Evolutionary conservation across 1,140 invertebrate genomes (phyloP).

Genomic region (Sycophila sp.): DNA sequence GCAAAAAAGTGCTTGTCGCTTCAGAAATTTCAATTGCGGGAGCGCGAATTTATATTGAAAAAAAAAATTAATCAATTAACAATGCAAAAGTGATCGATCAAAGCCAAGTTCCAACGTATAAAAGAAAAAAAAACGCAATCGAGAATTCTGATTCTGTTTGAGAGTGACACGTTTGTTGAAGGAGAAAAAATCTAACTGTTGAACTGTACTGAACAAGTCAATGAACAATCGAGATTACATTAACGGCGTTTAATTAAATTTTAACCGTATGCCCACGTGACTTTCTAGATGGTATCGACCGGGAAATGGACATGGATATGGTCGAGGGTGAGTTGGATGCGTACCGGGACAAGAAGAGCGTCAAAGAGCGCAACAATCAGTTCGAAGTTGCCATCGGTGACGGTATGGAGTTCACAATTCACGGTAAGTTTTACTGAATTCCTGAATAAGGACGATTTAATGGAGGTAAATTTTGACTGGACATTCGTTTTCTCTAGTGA

Average conservation of each 20-base stretch:
- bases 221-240: not conserved
- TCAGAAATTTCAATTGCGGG: constrained; percentile 28
- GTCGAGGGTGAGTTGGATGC: constrained; percentile 80
- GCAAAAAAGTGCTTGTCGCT: constrained; percentile 29
- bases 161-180: constrained; percentile 1
- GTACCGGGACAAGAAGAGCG: constrained; percentile 85
- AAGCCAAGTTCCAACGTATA: not conserved
- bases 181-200: constrained; percentile 7
- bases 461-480: not conserved
- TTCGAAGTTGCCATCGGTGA: constrained; percentile 90
- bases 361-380: constrained; percentile 77
- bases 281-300: constrained; percentile 67
- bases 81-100: not conserved
- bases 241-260: not conserved
- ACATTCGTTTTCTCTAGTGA: too few relatives aligned
- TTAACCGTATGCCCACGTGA: constrained; percentile 38
- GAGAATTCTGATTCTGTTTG: constrained; percentile 18
- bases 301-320: constrained; percentile 77
- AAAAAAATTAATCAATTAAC: not conserved
- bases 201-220: not conserved
- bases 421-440: constrained; percentile 70
- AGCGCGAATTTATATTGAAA: not conserved
- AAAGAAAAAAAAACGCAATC: constrained; percentile 13
- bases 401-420: constrained; percentile 91
- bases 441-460: not conserved